Conservation (phyloP, 2,888 invertebrate genomes). For the Pandemis cinnamomeana region DNA sequence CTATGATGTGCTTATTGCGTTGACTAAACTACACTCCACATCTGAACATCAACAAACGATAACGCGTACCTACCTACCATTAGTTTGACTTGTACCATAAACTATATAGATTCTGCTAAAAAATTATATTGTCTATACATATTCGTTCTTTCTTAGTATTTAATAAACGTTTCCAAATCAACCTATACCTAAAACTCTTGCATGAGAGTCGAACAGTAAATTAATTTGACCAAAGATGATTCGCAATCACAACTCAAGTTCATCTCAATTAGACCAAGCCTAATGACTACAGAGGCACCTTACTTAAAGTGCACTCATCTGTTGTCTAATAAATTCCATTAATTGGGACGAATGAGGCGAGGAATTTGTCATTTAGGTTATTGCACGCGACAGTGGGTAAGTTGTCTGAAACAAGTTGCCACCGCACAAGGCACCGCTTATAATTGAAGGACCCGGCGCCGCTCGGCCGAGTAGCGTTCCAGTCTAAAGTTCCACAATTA, state of each 20-base stretch:
- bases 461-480: not conserved
- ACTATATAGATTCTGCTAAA: slow-evolving; percentile 36
- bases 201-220: not conserved
- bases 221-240: not conserved
- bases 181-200: not conserved
- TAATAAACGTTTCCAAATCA: not conserved
- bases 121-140: not conserved
- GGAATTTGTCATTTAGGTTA: not conserved
- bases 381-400: not conserved
- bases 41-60: slow-evolving; percentile 43
- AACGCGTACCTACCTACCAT: no score
- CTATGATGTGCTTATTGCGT: no score
- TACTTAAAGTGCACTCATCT: not conserved
- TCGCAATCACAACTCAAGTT: not conserved
- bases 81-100: slow-evolving; percentile 18
- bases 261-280: not conserved
- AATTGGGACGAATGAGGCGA: not conserved
- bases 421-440: slow-evolving; percentile 3
- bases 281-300: not conserved
- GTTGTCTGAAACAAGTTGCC: slow-evolving; percentile 16
- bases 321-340: not conserved
- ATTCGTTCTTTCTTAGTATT: no score
- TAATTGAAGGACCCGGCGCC: slow-evolving; percentile 7
- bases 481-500: slow-evolving; percentile 9
- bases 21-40: slow-evolving; percentile 41